A percentile compares a stretch with the other conserved stretches of the same genome.
Evolutionary conservation across 2,888 invertebrate genomes (phyloP).

Genomic region (Pecten maximus): DNA sequence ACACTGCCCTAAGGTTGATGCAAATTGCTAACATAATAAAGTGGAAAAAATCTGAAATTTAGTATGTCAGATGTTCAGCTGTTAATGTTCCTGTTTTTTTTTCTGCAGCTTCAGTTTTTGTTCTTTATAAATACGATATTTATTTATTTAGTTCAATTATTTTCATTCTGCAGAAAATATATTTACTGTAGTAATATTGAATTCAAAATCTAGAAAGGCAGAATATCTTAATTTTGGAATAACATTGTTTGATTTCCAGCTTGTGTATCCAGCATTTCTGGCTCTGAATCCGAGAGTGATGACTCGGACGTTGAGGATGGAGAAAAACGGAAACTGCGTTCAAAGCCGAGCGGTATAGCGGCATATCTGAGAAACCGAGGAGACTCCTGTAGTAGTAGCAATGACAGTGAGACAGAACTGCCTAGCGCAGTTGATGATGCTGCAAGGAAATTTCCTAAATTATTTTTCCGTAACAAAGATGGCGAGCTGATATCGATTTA

Average conservation of each 20-base stretch:
- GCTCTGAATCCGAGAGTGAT: constrained; percentile 83
- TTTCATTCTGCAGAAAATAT: no score
- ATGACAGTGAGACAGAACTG: constrained; percentile 68
- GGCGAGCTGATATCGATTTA: constrained; percentile 90
- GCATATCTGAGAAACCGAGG: constrained; percentile 47
- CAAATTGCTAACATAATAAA: no score
- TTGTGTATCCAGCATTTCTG: constrained; percentile 87
- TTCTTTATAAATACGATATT: no score
- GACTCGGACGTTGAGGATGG: constrained; percentile 64
- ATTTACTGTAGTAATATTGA: no score
- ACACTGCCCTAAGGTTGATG: no score
- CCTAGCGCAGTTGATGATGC: constrained; percentile 57
- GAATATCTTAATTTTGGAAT: neutral
- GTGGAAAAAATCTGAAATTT: no score
- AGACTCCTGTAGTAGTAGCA: constrained; percentile 58
- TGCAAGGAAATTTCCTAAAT: constrained; percentile 85
- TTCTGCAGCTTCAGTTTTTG: no score
- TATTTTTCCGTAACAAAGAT: constrained; percentile 88
- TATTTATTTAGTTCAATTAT: no score
- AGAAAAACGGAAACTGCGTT: constrained; percentile 40
- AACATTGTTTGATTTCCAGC: constrained; percentile 81
- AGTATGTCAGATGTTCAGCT: neutral
- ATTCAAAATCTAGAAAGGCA: no score
- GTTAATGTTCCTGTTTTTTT: neutral
- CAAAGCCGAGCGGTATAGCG: constrained; percentile 57